Evolutionary conservation across 2,113 vertebrate species (phyloP).

Genomic region (Eublepharis macularius): DNA sequence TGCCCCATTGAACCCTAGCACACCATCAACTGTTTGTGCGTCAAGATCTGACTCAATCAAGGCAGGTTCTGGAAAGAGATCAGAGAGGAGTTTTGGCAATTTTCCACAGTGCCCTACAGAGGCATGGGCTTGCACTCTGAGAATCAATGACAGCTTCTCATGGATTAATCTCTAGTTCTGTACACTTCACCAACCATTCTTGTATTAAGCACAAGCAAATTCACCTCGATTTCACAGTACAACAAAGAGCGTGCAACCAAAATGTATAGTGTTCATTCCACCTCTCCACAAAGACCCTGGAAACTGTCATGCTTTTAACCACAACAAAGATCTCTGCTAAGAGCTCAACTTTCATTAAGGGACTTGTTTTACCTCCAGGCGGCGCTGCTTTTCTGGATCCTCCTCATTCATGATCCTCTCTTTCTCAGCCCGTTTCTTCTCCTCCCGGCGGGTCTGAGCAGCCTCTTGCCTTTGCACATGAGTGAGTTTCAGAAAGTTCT

Average conservation of each 20-base stretch:
- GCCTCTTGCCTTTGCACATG: constrained; percentile 97
- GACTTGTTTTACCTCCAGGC: constrained; percentile 83
- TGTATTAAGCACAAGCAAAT: not conserved
- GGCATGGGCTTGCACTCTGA: not conserved
- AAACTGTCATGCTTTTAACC: not conserved
- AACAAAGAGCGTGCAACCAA: not conserved
- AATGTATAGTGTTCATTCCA: not conserved
- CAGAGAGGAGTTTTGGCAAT: not conserved
- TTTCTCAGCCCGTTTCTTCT: constrained; percentile 97
- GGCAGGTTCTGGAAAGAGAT: not conserved
- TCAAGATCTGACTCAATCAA: not conserved
- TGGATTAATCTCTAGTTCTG: not conserved
- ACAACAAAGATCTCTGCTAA: not conserved
- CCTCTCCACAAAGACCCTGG: not conserved
- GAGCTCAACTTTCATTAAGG: not conserved
- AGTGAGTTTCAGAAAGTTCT: constrained; percentile 98
- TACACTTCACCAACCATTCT: not conserved
- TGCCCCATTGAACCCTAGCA: no score
- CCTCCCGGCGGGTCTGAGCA: constrained; percentile 92
- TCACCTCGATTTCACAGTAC: not conserved
- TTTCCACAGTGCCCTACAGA: not conserved
- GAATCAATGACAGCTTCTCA: not conserved
- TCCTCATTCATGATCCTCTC: constrained; percentile 99
- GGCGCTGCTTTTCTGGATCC: constrained; percentile 95
- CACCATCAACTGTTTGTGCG: not conserved